Percentiles rank a stretch among this genome's conserved stretches.
Conservation (phyloP, 2,888 invertebrate species). For the Spicauda simplicius region DNA sequence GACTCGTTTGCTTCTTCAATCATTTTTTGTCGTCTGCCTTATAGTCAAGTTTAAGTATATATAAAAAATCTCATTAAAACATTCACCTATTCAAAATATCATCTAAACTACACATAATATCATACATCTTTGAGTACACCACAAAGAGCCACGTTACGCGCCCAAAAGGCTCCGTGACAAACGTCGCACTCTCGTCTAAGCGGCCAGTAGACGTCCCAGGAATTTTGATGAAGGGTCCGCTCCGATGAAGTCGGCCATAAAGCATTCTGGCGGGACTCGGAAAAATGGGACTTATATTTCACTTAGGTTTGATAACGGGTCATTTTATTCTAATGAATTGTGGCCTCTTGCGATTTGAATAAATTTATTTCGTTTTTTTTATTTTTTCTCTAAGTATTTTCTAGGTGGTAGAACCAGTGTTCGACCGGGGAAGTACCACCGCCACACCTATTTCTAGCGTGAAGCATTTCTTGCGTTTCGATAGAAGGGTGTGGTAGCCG, state of each 20-base stretch:
- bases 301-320: background rate
- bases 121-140: background rate
- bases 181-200: constrained; percentile 5
- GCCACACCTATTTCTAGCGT: too few relatives aligned
- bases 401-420: too few relatives aligned
- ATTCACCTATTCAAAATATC: too few relatives aligned
- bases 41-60: too few relatives aligned
- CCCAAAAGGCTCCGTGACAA: background rate
- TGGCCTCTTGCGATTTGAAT: background rate
- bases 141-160: background rate
- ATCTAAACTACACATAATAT: background rate
- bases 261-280: background rate
- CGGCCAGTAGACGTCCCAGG: background rate
- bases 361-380: too few relatives aligned
- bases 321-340: background rate
- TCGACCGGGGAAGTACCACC: too few relatives aligned
- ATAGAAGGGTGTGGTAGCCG: too few relatives aligned
- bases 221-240: constrained; percentile 13
- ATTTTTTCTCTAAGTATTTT: too few relatives aligned
- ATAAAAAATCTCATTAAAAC: too few relatives aligned
- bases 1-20: too few relatives aligned
- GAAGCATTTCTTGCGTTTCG: too few relatives aligned
- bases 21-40: too few relatives aligned
- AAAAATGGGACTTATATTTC: background rate
- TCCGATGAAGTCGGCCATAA: background rate